Evolutionary conservation across 1,140 invertebrate genomes (phyloP).

Genomic region (Babylonia areolata): DNA sequence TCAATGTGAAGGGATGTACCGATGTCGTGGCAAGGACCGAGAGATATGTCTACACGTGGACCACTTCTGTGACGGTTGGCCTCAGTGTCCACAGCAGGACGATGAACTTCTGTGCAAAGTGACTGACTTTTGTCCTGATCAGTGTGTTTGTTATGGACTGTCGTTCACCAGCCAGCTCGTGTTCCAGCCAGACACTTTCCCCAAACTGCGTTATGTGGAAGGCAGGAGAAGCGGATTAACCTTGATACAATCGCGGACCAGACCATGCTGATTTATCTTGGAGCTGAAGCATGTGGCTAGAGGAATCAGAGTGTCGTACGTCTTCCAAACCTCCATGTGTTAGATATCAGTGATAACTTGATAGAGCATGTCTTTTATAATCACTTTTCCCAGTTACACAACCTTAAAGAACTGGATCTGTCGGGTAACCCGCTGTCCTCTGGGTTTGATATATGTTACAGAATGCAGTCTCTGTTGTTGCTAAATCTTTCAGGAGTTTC

Average conservation of each 20-base stretch:
- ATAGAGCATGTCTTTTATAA: not conserved
- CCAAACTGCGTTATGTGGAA: not conserved
- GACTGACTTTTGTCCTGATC: slow-evolving; percentile 44
- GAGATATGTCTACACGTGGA: too few relatives aligned
- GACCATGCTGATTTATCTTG: not conserved
- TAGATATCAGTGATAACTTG: slow-evolving; percentile 38
- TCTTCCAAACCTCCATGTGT: not conserved
- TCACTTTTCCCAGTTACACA: too few relatives aligned
- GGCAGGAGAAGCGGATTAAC: not conserved
- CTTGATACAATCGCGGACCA: not conserved
- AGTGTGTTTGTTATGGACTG: slow-evolving; percentile 21
- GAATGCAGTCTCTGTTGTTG: too few relatives aligned
- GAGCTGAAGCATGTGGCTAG: not conserved
- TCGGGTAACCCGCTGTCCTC: too few relatives aligned
- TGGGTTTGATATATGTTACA: too few relatives aligned
- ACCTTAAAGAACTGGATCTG: too few relatives aligned
- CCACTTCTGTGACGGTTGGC: too few relatives aligned
- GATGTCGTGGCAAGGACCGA: not conserved
- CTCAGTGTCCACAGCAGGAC: too few relatives aligned
- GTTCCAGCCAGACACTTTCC: not conserved
- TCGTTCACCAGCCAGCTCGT: not conserved
- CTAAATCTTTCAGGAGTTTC: too few relatives aligned
- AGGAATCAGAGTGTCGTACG: not conserved
- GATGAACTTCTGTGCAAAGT: slow-evolving; percentile 22
- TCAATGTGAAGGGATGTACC: too few relatives aligned